Evolutionary conservation across 2,797 vertebrate genomes (phyloP), one percentile per base, ranked within the genome.

Genomic region (Scarus forsteni): DNA sequence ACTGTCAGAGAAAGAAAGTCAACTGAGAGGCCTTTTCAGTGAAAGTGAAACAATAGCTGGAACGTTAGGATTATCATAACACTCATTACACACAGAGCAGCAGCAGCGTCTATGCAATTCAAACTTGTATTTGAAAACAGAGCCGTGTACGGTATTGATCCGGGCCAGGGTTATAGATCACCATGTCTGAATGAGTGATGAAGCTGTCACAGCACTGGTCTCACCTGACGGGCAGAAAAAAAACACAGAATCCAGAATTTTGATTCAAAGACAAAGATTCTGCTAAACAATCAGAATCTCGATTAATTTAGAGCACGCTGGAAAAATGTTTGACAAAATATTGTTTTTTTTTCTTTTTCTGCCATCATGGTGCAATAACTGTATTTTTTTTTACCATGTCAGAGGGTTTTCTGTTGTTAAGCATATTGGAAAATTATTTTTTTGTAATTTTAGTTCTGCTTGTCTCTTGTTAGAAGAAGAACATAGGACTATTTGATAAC

Each of bases 141-240:
- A 81, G 70, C 71, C 16, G 86, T 70, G 86, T 85, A 83, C 39
- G 64, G 86, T 88, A 91, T 93, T 77, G 86, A 90, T 92, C 83
- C 73, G 64, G 79, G 88, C 87, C 89, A 86, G 87, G 85, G 66
- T 91, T 89, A 86, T 92, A 86, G 87, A 92, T 91, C 89, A 83
- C 86, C 71, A 27, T 81, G 80, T 88, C 90, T 73, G 77, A 86
- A 89, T 92, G 89, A 92, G 83, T 90, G 86, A 93, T 92, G 88
- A 84, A 89, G 86, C 85, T 88, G 89, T 90, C 82, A 19, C 57
- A 54, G 65, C 75, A 81, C 75, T 89, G 76, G 68, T 83, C 85
- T 87, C 86, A 83, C 79, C 85, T 85, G 84, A 89, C 83, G 77
- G 68, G 79, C 64, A 75, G 74, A 74, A 71, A 84, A 81, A 81